phyloP scores from a whole-genome alignment of 2,113 vertebrate species.

The Lampris megalopsis region DNA sequence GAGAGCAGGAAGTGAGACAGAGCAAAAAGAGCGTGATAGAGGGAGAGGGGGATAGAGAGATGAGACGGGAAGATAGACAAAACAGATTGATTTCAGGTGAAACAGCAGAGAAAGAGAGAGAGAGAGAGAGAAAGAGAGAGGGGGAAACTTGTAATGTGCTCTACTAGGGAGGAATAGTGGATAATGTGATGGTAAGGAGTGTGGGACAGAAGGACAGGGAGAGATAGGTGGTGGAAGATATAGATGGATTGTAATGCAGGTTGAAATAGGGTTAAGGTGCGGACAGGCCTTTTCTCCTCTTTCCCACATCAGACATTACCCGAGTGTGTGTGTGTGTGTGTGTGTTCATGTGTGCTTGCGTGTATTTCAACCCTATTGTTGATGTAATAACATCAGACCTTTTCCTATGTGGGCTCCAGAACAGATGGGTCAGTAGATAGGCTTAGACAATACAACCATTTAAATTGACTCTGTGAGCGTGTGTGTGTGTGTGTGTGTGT shows the following conservation, averaged over 20 bases:
- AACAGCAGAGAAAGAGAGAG: conserved; percentile 29
- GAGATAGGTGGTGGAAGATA: neutral
- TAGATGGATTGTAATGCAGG: conserved; percentile 59
- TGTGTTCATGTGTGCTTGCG: conserved; percentile 24
- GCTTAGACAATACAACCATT: conserved; percentile 49
- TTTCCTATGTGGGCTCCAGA: conserved; percentile 54
- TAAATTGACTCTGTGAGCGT: conserved; percentile 35
- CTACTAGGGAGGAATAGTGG: conserved; percentile 3
- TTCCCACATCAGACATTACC: conserved; percentile 41
- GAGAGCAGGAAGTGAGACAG: neutral
- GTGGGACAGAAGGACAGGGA: conserved; percentile 1
- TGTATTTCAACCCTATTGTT: conserved; percentile 32
- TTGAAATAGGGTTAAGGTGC: conserved; percentile 30
- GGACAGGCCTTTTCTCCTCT: neutral
- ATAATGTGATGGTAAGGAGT: neutral
- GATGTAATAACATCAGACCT: conserved; percentile 55
- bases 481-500: neutral
- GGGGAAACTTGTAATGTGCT: neutral
- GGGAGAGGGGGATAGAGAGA: conserved; percentile 34
- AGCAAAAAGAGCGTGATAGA: neutral
- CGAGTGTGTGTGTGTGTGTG: conserved; percentile 15
- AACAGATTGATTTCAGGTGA: conserved; percentile 49
- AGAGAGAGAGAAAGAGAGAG: conserved; percentile 16
- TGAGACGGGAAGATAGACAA: conserved; percentile 40
- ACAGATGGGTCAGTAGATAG: conserved; percentile 53